phyloP scores from a whole-genome alignment of 2,888 invertebrate species.

The Agapostemon virescens region DNA sequence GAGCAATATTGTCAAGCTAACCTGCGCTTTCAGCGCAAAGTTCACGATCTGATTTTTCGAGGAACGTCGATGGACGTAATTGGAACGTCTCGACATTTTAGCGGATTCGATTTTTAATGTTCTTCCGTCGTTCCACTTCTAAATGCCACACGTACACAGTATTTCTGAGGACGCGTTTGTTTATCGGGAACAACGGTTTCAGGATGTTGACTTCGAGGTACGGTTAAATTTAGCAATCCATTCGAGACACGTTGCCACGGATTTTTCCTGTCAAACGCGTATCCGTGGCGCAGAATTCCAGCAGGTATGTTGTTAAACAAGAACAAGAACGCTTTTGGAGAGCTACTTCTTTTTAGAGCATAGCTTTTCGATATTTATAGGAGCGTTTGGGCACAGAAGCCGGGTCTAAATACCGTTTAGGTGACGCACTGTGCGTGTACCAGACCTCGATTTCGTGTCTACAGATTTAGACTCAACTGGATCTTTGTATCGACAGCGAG shows the following conservation, averaged over 20 bases:
- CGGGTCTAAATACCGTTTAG: constrained; percentile 39
- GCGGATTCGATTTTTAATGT: constrained; percentile 7
- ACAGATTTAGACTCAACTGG: constrained; percentile 36
- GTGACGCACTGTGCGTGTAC: constrained; percentile 45
- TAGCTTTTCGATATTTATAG: constrained; percentile 42
- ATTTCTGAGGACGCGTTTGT: not conserved
- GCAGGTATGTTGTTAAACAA: not conserved
- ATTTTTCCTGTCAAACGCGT: not conserved
- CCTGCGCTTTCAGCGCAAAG: not conserved
- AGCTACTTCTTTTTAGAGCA: constrained; percentile 15
- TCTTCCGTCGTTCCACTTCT: not conserved
- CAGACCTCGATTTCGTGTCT: constrained; percentile 37
- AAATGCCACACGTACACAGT: constrained; percentile 18
- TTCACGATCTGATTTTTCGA: not conserved
- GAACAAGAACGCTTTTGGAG: not conserved
- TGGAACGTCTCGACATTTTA: constrained; percentile 21
- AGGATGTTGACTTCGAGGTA: not conserved
- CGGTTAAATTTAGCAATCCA: constrained; percentile 9
- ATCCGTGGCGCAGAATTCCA: not conserved
- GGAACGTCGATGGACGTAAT: not conserved
- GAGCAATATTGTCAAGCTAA: not conserved
- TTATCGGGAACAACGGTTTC: not conserved
- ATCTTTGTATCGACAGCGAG: constrained; percentile 22
- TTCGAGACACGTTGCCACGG: not conserved
- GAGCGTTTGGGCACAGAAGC: constrained; percentile 27